Percentiles rank a stretch among this genome's conserved stretches.
These are phyloP conservation scores for Fistularia commersonii DNA, from an alignment of 2,797 vertebrate genomes.

Conservation along the genomic window DNA sequence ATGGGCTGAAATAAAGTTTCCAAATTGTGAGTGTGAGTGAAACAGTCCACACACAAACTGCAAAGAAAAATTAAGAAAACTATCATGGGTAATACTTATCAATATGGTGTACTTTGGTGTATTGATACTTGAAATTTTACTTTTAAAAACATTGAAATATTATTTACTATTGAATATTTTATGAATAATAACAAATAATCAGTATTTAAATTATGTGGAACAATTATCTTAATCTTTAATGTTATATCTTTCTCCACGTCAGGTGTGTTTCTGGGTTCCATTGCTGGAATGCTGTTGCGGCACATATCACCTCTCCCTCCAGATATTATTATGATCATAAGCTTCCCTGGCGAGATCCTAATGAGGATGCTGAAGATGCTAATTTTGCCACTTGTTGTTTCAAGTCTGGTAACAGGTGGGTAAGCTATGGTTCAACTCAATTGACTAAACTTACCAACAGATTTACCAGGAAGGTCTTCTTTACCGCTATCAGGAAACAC, in stretches of 20 bases:
- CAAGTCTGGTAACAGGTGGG: slow-evolving; percentile 98
- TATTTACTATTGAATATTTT: too few relatives aligned
- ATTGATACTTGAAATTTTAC: too few relatives aligned
- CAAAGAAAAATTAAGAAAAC: too few relatives aligned
- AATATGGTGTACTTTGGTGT: too few relatives aligned
- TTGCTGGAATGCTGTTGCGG: slow-evolving; percentile 87
- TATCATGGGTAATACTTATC: too few relatives aligned
- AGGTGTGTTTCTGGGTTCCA: slow-evolving; percentile 92
- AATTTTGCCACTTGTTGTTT: slow-evolving; percentile 95
- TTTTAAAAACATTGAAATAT: too few relatives aligned
- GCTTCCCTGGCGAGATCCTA: slow-evolving; percentile 95
- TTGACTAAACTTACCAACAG: slow-evolving; percentile 27
- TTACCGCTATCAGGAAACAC: too few relatives aligned
- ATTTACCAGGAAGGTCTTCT: slow-evolving; percentile 1
- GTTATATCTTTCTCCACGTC: slow-evolving; percentile 20
- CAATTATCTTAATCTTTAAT: slow-evolving; percentile 4
- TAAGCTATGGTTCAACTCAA: slow-evolving; percentile 6
- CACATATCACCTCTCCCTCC: slow-evolving; percentile 88
- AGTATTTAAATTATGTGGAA: background rate
- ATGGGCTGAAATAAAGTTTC: too few relatives aligned
- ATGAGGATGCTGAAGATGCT: slow-evolving; percentile 99
- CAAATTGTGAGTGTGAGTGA: too few relatives aligned
- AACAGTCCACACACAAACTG: too few relatives aligned
- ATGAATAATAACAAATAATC: too few relatives aligned
- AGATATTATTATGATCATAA: slow-evolving; percentile 91